These are phyloP conservation scores for Pogonus chalceus DNA, from an alignment of 1,140 invertebrate species.

Conservation along the genomic window DNA sequence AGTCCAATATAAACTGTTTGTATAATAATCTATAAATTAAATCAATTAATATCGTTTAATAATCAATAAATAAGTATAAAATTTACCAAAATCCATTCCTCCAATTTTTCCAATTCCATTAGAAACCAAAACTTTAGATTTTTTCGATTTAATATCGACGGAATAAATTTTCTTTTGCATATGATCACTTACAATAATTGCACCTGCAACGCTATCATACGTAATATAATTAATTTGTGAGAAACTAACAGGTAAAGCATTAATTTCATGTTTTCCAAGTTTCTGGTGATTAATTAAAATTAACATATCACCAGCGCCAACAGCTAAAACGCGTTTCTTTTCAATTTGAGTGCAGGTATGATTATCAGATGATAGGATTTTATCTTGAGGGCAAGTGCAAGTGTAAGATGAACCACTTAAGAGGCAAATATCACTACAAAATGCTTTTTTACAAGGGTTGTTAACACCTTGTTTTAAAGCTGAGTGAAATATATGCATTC, in stretches of 20 bases:
- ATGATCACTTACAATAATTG: constrained; percentile 44
- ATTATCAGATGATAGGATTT: constrained; percentile 41
- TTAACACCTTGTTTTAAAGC: constrained; percentile 39
- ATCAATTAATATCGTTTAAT: constrained; percentile 9
- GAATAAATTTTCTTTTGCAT: constrained; percentile 34
- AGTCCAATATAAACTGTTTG: constrained; percentile 56
- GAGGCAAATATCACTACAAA: constrained; percentile 75
- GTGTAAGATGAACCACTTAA: constrained; percentile 50
- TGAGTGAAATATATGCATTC: constrained; percentile 59
- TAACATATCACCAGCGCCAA: constrained; percentile 33
- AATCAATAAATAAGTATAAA: not conserved
- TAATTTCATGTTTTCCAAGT: constrained; percentile 37
- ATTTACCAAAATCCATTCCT: constrained; percentile 51
- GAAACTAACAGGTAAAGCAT: constrained; percentile 32
- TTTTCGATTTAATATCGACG: constrained; percentile 33
- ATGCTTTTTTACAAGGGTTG: constrained; percentile 58
- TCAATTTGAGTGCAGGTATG: constrained; percentile 36
- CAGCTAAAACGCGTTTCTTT: constrained; percentile 34
- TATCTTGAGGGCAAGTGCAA: constrained; percentile 72
- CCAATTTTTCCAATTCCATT: constrained; percentile 42
- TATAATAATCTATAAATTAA: constrained; percentile 43
- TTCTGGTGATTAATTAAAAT: constrained; percentile 38
- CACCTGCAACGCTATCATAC: constrained; percentile 36
- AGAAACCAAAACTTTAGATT: constrained; percentile 32
- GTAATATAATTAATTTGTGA: constrained; percentile 33